These are phyloP conservation scores for Peromyscus maniculatus DNA, from an alignment of 2,113 vertebrate species.

Conservation along the genomic window DNA sequence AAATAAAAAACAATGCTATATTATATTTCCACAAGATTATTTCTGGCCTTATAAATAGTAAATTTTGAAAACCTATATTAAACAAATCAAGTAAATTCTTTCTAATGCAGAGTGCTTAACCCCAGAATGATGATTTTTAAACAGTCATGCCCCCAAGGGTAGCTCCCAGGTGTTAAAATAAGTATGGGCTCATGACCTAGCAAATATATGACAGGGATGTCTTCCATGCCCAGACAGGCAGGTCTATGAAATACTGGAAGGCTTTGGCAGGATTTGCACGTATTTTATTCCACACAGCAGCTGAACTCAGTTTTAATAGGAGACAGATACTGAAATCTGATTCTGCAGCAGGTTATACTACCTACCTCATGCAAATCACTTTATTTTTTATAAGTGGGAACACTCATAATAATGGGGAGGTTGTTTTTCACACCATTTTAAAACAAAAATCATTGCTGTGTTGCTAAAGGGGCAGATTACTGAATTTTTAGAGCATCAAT, in stretches of 20 bases:
- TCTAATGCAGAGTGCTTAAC: neutral
- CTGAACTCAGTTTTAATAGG: neutral
- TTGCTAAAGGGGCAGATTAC: neutral
- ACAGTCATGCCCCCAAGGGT: fast-evolving
- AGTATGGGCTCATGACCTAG: neutral
- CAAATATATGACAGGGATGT: constrained; percentile 15
- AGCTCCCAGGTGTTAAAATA: constrained; percentile 9
- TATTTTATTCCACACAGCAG: neutral
- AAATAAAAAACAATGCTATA: neutral
- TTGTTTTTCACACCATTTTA: neutral
- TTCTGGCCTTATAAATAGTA: neutral
- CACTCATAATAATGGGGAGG: neutral
- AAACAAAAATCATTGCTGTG: neutral
- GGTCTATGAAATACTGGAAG: neutral
- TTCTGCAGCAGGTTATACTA: neutral
- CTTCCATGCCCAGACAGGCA: neutral
- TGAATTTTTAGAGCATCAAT: neutral
- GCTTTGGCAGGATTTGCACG: neutral
- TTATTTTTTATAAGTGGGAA: neutral
- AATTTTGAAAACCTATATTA: constrained; percentile 32
- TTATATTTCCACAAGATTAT: neutral
- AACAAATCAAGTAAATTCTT: neutral
- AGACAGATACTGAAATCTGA: neutral
- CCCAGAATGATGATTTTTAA: neutral
- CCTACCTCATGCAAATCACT: neutral